Evolutionary conservation across 2,113 vertebrate species (phyloP).

Genomic region (Scatophagus argus): DNA sequence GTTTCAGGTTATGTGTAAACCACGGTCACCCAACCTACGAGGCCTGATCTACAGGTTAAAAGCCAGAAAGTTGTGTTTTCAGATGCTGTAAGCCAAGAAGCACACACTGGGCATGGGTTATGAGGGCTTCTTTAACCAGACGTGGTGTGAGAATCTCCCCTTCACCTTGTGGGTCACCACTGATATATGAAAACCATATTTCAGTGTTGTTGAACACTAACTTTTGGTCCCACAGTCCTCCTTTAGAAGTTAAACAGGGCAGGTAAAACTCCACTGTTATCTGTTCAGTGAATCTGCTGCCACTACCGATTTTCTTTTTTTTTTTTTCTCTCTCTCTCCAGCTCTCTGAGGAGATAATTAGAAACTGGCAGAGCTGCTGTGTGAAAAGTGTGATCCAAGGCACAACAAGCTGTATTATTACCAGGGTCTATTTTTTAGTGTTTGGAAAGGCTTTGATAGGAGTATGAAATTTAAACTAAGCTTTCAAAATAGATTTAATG

Average conservation of each 20-base stretch:
- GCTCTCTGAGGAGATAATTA: conserved; percentile 63
- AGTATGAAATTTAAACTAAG: conserved; percentile 27
- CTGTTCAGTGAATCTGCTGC: conserved; percentile 46
- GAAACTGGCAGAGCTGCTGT: conserved; percentile 60
- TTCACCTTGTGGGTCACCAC: neutral
- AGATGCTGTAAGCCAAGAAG: conserved; percentile 10
- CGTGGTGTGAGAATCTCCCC: neutral
- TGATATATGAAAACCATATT: conserved; percentile 20
- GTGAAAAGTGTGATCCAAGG: conserved; percentile 55
- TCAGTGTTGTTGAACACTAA: neutral
- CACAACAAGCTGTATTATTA: conserved; percentile 53
- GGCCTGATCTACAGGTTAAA: conserved; percentile 14
- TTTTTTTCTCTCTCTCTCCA: neutral
- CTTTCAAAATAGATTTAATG: conserved; percentile 40
- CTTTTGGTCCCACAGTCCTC: conserved; percentile 24
- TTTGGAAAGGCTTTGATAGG: conserved; percentile 37
- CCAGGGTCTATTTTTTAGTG: conserved; percentile 17
- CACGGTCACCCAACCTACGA: neutral
- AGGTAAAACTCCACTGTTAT: conserved; percentile 44
- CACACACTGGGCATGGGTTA: neutral
- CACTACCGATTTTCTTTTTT: conserved; percentile 7
- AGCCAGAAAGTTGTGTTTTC: conserved; percentile 13
- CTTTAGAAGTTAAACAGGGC: conserved; percentile 28
- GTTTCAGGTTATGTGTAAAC: conserved; percentile 1
- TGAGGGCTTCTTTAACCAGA: neutral